These are phyloP conservation scores for Auanema sp. DNA, from an alignment of 2,888 invertebrate species.

Conservation along the genomic window DNA sequence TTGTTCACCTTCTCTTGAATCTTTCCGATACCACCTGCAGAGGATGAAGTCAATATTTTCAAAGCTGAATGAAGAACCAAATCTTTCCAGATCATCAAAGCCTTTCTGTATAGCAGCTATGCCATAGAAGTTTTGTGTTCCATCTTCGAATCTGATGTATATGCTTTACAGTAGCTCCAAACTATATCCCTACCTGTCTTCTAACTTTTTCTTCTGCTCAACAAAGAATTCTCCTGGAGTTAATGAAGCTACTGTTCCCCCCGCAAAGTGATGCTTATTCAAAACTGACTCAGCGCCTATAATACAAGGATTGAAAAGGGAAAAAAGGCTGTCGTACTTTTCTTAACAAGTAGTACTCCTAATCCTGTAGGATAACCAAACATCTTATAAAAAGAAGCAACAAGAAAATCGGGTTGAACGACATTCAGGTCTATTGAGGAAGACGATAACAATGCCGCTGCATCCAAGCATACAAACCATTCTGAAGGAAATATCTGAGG, in stretches of 20 bases:
- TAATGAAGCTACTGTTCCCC: slow-evolving; percentile 87
- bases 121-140: slow-evolving; percentile 83
- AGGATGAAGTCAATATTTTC: neutral
- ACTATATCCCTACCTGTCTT: slow-evolving; percentile 14
- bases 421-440: slow-evolving; percentile 76
- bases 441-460: slow-evolving; percentile 80
- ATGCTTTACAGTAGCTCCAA: slow-evolving; percentile 3
- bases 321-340: slow-evolving; percentile 58
- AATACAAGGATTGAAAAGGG: neutral
- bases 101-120: slow-evolving; percentile 82
- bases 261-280: slow-evolving; percentile 81
- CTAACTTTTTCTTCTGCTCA: slow-evolving; percentile 7
- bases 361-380: slow-evolving; percentile 94
- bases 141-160: slow-evolving; percentile 75
- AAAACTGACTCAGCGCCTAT: slow-evolving; percentile 67
- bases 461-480: slow-evolving; percentile 77
- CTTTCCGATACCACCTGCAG: slow-evolving; percentile 47
- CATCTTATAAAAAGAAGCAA: slow-evolving; percentile 89
- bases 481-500: slow-evolving; percentile 24
- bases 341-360: slow-evolving; percentile 74
- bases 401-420: slow-evolving; percentile 83
- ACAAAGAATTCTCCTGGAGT: slow-evolving; percentile 74
- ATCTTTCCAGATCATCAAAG: slow-evolving; percentile 75
- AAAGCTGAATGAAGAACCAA: slow-evolving; percentile 67
- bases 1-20: slow-evolving; percentile 30